These are phyloP conservation scores for Watsonalla cultraria DNA, from an alignment of 2,888 invertebrate genomes.

Conservation along the genomic window DNA sequence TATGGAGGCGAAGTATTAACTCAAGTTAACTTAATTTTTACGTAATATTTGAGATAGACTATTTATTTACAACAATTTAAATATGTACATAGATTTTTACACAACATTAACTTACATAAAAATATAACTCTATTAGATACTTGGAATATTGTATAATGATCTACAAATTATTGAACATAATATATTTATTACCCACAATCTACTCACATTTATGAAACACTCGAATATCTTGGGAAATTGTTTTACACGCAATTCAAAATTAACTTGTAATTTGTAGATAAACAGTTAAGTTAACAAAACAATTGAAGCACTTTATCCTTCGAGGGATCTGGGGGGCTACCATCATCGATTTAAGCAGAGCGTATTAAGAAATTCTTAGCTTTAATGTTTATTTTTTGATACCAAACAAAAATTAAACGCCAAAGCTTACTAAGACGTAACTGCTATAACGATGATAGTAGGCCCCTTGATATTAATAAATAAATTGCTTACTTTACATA, in stretches of 20 bases:
- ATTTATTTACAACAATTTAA: conserved; percentile 74
- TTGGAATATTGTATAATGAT: conserved; percentile 5
- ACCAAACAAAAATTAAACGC: too few relatives aligned
- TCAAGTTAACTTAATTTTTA: conserved; percentile 25
- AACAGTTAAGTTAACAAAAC: too few relatives aligned
- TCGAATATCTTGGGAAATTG: not conserved
- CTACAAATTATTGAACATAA: conserved; percentile 27
- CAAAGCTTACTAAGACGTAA: too few relatives aligned
- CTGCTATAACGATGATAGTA: too few relatives aligned
- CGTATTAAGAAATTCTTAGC: too few relatives aligned
- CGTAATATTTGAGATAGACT: conserved; percentile 62
- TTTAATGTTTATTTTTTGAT: too few relatives aligned
- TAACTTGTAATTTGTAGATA: too few relatives aligned
- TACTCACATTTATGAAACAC: conserved; percentile 43
- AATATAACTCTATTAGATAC: conserved; percentile 21
- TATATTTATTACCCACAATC: conserved; percentile 22
- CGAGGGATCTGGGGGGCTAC: too few relatives aligned
- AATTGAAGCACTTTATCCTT: too few relatives aligned
- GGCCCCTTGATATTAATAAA: not conserved
- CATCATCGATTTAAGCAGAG: too few relatives aligned
- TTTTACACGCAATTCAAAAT: too few relatives aligned
- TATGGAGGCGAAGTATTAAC: conserved; percentile 17
- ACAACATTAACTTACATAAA: conserved; percentile 61
- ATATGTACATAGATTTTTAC: conserved; percentile 67
- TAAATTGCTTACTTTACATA: not conserved